Percentiles rank a stretch among this genome's conserved stretches.
Evolutionary conservation across 2,797 vertebrate species (phyloP).

Genomic region (Babyrousa celebensis): DNA sequence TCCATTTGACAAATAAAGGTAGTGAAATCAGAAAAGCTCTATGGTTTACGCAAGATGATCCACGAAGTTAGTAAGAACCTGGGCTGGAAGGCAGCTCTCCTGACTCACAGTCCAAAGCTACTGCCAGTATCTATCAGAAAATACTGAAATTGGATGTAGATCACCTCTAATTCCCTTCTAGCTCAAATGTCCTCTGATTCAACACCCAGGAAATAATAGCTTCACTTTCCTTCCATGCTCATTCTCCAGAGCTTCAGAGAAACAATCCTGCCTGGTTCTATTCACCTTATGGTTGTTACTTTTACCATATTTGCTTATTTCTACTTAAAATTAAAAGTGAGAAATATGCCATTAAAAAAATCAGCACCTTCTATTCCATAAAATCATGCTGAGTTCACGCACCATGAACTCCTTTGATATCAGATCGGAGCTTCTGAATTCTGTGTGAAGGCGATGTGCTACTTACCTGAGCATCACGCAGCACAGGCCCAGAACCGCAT

Average conservation of each 20-base stretch:
- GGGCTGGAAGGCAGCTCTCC: neutral
- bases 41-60: neutral
- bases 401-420: neutral
- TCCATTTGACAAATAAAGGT: constrained; percentile 41
- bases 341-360: neutral
- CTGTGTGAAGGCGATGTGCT: constrained; percentile 24
- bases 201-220: neutral
- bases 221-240: neutral
- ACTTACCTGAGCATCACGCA: constrained; percentile 93
- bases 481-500: constrained; percentile 92
- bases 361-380: neutral
- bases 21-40: constrained; percentile 19
- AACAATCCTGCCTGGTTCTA: neutral
- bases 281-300: neutral
- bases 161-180: neutral
- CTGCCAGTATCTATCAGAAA: neutral
- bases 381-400: neutral
- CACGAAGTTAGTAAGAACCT: constrained; percentile 20
- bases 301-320: constrained; percentile 52
- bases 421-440: neutral
- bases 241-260: neutral
- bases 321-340: neutral
- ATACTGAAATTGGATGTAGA: neutral
- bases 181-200: neutral
- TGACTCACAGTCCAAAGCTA: neutral